Evolutionary conservation across 2,113 vertebrate species (phyloP), one percentile per base, ranked within the genome.

Genomic region (Sterna hirundo): DNA sequence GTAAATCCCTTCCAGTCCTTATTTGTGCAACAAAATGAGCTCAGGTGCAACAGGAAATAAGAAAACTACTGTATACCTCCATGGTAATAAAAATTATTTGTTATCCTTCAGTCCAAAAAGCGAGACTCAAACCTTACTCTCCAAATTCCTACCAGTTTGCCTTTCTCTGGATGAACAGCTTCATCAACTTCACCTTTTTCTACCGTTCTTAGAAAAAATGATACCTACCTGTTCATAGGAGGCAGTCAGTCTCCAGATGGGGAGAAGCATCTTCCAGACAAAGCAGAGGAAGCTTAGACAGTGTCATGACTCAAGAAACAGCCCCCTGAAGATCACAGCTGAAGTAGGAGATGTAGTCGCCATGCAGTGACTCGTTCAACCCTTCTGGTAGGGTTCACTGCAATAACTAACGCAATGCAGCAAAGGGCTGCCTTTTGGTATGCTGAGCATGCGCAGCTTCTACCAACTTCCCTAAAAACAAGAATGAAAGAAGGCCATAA

Each of bases 221-320:
- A 9, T 38, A 15, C 6, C 4, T 34, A 30, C 0, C 0, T 18
- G 29, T 13, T 12, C 42, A 38, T 3, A 22, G 30, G 34, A 86
- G 32, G 27, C 26, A 42, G 29, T 34, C 36, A 46, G 21, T 17
- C 49, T 44, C 32, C 68, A 55, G 40, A 26, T 13, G 34, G 38
- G 14, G 22, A 86, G 32, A 70, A 81, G 20, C 18, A 55, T 27
- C 60, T 86, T 82, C 38, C 27, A 0, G 2, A 46, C 34, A 78
- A 3, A 81, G 27, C 23, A 69, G 55, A 70, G 15, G n/a, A 70
- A 46, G 13, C 15, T 78, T 55, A 40, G 18, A 19, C 14, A 72
- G 13, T 40, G 22, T 15, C 60, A 25, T 46, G 60, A 88, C 44
- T 51, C 42, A 88, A 71, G 89, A 68, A 82, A 68, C 29, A 93